Percentiles rank a stretch among this genome's conserved stretches.
Conservation (phyloP, 1,140 invertebrate genomes). For the Adelges cooleyi region DNA sequence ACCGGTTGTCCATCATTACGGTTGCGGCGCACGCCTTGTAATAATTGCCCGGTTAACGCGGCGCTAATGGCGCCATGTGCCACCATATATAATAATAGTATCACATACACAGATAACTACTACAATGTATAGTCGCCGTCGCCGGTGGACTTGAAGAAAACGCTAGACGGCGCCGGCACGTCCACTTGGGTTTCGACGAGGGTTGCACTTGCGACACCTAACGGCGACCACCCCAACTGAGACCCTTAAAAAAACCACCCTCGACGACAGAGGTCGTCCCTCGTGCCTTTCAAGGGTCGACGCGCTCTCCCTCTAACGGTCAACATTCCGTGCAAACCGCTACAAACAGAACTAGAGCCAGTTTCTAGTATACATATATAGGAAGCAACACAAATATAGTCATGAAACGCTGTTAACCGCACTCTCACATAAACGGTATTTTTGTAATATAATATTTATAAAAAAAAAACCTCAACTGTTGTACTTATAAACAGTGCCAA, state of each 20-base stretch:
- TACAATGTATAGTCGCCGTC: no score
- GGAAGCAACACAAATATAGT: no score
- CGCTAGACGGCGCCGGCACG: background rate
- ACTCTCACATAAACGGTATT: no score
- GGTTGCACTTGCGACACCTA: conserved; percentile 16
- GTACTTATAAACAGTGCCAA: no score
- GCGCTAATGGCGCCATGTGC: conserved; percentile 25
- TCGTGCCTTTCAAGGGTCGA: background rate
- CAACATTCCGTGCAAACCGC: background rate
- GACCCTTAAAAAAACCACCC: background rate
- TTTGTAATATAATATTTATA: no score
- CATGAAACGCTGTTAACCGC: no score
- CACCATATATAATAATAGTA: no score
- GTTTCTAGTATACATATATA: no score
- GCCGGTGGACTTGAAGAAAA: no score
- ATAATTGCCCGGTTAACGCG: conserved; percentile 16
- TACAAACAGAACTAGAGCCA: no score
- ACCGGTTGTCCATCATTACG: background rate
- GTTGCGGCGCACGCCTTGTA: conserved; percentile 11
- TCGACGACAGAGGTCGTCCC: conserved; percentile 5
- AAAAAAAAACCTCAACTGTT: no score
- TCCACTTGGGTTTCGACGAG: background rate
- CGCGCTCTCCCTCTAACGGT: background rate
- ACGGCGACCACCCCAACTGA: background rate
- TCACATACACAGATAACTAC: background rate